phyloP scores from a whole-genome alignment of 2,888 invertebrate species.

The Hirtodrosophila cameraria region DNA sequence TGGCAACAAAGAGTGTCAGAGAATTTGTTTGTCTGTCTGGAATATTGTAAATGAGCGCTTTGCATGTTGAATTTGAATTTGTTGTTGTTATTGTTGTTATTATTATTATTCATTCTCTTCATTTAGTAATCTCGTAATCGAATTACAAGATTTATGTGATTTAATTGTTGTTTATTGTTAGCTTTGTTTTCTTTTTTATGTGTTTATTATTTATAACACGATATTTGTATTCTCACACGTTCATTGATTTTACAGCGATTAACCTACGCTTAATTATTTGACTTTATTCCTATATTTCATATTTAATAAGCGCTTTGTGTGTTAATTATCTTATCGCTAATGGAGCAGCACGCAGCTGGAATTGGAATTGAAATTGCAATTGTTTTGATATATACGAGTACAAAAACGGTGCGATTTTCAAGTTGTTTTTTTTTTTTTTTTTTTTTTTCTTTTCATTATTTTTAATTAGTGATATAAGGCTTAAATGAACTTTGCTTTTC shows the following conservation, averaged over 20 bases:
- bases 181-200: no score
- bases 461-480: slow-evolving; percentile 13
- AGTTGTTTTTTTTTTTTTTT: background rate
- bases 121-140: slow-evolving; percentile 56
- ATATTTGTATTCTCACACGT: slow-evolving; percentile 51
- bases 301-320: slow-evolving; percentile 71
- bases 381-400: slow-evolving; percentile 4
- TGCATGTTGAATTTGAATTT: slow-evolving; percentile 62
- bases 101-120: background rate
- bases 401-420: background rate
- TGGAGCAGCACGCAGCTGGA: slow-evolving; percentile 53
- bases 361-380: no score
- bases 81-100: slow-evolving; percentile 14
- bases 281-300: slow-evolving; percentile 41
- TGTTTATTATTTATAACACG: slow-evolving; percentile 54
- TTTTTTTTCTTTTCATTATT: background rate
- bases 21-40: slow-evolving; percentile 35
- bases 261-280: slow-evolving; percentile 71
- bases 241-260: slow-evolving; percentile 73
- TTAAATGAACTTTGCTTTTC: slow-evolving; percentile 30
- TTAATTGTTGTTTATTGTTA: slow-evolving; percentile 44
- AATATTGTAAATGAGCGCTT: slow-evolving; percentile 70
- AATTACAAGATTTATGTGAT: slow-evolving; percentile 73
- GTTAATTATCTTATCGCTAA: slow-evolving; percentile 76
- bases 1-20: slow-evolving; percentile 50